Percentiles rank a stretch among this genome's conserved stretches.
phyloP scores from a whole-genome alignment of 2,888 invertebrate species.

The Latheticus oryzae region DNA sequence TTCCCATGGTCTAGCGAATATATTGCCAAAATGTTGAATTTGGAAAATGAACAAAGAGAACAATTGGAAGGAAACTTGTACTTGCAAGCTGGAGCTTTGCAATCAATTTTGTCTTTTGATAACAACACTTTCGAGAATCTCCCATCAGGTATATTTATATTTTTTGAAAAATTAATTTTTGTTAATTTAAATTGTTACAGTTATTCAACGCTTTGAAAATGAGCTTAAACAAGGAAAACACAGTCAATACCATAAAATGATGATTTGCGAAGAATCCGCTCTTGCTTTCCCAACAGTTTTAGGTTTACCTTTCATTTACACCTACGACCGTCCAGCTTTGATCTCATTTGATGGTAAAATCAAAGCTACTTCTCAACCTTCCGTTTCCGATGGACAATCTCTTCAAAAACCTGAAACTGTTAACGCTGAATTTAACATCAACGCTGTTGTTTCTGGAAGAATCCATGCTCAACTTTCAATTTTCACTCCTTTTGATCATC shows the following conservation, averaged over 20 bases:
- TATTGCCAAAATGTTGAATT: conserved; percentile 70
- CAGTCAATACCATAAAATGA: conserved; percentile 72
- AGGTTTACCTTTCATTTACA: conserved; percentile 77
- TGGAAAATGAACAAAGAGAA: conserved; percentile 67
- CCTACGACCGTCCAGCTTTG: conserved; percentile 71
- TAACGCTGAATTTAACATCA: conserved; percentile 66
- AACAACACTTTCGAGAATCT: conserved; percentile 69
- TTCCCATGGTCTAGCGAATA: conserved; percentile 67
- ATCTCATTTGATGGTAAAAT: conserved; percentile 68
- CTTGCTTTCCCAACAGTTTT: conserved; percentile 78
- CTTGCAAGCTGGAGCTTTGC: conserved; percentile 63
- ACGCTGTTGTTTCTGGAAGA: conserved; percentile 69
- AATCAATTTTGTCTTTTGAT: conserved; percentile 68
- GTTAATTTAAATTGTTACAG: conserved; percentile 46
- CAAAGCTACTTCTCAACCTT: conserved; percentile 64
- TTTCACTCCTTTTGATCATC: conserved; percentile 71
- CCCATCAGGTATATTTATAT: conserved; percentile 60
- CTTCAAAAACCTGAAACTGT: conserved; percentile 61
- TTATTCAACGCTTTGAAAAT: conserved; percentile 63
- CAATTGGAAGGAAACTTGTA: conserved; percentile 71
- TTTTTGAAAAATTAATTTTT: too few relatives aligned
- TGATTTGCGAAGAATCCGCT: conserved; percentile 70
- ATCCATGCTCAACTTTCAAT: conserved; percentile 74
- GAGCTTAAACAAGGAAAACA: conserved; percentile 66
- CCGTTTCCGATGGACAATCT: conserved; percentile 51